Conservation (phyloP, 2,113 vertebrate species). For the Arenaria interpres region DNA sequence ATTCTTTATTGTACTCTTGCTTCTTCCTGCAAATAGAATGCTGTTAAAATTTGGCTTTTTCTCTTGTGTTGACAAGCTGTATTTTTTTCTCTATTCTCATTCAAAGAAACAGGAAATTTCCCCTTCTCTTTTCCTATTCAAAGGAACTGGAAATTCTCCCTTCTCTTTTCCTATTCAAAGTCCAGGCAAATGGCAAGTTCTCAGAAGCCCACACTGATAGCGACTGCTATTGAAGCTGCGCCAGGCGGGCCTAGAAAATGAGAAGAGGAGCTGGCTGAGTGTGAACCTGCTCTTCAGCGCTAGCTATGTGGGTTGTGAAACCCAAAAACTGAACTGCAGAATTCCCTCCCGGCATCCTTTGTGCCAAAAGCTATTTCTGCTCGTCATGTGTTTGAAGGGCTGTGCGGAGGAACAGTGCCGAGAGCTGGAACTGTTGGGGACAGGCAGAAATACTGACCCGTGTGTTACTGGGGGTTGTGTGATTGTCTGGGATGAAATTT, state of each 20-base stretch:
- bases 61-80: not conserved
- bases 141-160: not conserved
- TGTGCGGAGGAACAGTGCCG: not conserved
- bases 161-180: not conserved
- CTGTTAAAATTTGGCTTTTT: not conserved
- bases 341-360: not conserved
- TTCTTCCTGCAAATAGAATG: not conserved
- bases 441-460: not conserved
- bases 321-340: not conserved
- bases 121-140: not conserved
- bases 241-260: not conserved
- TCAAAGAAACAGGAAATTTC: not conserved
- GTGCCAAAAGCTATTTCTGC: conserved; percentile 21
- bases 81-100: not conserved
- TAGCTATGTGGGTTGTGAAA: not conserved
- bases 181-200: not conserved
- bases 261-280: not conserved
- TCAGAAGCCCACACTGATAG: not conserved
- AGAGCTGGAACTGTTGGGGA: not conserved
- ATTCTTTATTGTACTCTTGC: not conserved
- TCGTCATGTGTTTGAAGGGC: not conserved
- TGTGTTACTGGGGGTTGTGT: not conserved
- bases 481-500: not conserved
- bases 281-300: not conserved
- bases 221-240: not conserved